Percentiles rank a stretch among this genome's conserved stretches.
These are phyloP conservation scores for Synaphobranchus kaupii DNA, from an alignment of 2,797 vertebrate genomes.

Conservation along the genomic window DNA sequence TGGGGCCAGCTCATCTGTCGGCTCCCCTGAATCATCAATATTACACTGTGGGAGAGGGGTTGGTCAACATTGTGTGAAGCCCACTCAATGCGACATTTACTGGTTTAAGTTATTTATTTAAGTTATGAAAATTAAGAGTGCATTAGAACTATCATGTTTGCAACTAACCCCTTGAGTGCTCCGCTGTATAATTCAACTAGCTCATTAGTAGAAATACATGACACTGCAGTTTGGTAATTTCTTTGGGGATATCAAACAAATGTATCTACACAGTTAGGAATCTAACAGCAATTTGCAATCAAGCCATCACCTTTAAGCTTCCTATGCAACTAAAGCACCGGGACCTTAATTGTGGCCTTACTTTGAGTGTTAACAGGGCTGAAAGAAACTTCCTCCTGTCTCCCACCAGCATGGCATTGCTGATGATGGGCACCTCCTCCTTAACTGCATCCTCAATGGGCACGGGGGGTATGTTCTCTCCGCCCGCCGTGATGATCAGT, in stretches of 20 bases:
- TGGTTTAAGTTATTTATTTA: background rate
- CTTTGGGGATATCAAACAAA: background rate
- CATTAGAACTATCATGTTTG: background rate
- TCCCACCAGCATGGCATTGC: slow-evolving; percentile 77
- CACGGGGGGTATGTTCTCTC: slow-evolving; percentile 78
- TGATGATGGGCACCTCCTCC: slow-evolving; percentile 69
- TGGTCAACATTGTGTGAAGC: background rate
- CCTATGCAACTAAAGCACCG: background rate
- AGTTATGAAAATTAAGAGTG: background rate
- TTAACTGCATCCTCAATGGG: slow-evolving; percentile 75
- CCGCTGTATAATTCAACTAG: background rate
- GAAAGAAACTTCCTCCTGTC: slow-evolving; percentile 80
- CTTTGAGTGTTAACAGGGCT: slow-evolving; percentile 78
- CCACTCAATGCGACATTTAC: background rate
- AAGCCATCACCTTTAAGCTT: background rate
- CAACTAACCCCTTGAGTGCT: background rate
- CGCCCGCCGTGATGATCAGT: slow-evolving; percentile 79
- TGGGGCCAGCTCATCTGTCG: slow-evolving; percentile 68
- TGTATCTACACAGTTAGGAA: background rate
- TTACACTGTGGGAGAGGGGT: slow-evolving; percentile 60
- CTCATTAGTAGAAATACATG: background rate
- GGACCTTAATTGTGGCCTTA: slow-evolving; percentile 42
- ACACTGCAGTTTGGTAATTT: background rate
- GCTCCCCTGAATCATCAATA: slow-evolving; percentile 66
- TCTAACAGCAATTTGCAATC: background rate